phyloP scores from a whole-genome alignment of 2,888 invertebrate genomes.

The Molanna angustata region DNA sequence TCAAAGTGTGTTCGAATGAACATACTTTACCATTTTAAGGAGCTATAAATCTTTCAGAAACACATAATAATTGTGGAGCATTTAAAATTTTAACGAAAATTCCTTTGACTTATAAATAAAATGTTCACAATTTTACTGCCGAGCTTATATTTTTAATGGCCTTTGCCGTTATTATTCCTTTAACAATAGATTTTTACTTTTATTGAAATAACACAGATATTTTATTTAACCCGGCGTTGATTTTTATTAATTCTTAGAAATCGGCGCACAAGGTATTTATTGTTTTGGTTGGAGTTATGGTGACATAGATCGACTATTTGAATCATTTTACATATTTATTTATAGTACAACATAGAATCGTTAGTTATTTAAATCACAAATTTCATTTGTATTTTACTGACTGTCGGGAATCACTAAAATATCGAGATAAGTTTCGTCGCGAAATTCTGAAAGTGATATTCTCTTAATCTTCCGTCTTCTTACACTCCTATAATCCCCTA shows the following conservation, averaged over 20 bases:
- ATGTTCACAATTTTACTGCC: conserved; percentile 30
- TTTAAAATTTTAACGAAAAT: conserved; percentile 26
- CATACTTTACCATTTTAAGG: no score
- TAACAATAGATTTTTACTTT: neutral
- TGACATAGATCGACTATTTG: neutral
- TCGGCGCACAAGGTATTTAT: conserved; percentile 3
- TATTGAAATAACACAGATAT: neutral
- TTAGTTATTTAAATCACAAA: no score
- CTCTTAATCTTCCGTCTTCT: no score
- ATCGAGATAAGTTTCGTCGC: no score
- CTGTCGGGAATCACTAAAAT: no score
- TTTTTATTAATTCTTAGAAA: conserved; percentile 6
- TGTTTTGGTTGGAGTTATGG: neutral
- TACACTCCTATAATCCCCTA: no score
- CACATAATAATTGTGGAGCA: conserved; percentile 25
- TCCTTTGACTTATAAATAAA: conserved; percentile 28
- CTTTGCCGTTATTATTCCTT: neutral
- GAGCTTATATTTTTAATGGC: neutral
- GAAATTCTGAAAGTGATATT: no score
- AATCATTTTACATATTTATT: neutral
- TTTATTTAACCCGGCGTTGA: neutral
- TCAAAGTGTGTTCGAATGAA: no score
- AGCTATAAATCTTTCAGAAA: conserved; percentile 26
- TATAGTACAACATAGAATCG: no score
- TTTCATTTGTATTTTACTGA: no score